Evolutionary conservation across 2,113 vertebrate genomes (phyloP).

Genomic region (Chrysemys picta): DNA sequence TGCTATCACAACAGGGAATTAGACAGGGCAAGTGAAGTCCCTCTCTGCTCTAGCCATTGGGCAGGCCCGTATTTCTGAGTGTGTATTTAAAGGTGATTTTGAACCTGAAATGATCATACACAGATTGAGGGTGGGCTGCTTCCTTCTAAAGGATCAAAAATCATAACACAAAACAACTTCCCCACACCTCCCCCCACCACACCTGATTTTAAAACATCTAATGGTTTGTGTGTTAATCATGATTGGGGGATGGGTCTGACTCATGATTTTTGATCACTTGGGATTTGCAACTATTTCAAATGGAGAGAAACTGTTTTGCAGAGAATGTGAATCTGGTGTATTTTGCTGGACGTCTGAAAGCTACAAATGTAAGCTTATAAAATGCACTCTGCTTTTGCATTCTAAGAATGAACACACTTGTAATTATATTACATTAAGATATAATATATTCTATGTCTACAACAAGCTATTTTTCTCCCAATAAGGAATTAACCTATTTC

Average conservation of each 20-base stretch:
- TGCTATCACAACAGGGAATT: background rate
- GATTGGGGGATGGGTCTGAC: background rate
- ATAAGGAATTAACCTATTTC: background rate
- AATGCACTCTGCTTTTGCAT: background rate
- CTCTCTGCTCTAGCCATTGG: background rate
- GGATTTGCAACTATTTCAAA: background rate
- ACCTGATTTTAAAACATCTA: background rate
- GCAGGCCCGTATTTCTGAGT: background rate
- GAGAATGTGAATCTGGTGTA: background rate
- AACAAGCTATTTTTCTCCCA: background rate
- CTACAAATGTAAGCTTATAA: background rate
- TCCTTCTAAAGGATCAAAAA: background rate
- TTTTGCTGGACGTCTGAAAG: background rate
- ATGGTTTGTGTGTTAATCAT: background rate
- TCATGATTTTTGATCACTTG: background rate
- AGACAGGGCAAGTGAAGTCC: background rate
- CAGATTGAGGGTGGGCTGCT: background rate
- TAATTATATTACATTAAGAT: background rate
- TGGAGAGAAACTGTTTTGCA: background rate
- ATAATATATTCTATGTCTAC: background rate
- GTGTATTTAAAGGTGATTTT: background rate
- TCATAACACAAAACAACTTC: background rate
- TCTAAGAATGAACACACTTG: background rate
- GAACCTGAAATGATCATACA: background rate
- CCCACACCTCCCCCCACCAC: accelerated